Evolutionary conservation across 2,888 invertebrate genomes (phyloP).

Genomic region (Tuta absoluta): DNA sequence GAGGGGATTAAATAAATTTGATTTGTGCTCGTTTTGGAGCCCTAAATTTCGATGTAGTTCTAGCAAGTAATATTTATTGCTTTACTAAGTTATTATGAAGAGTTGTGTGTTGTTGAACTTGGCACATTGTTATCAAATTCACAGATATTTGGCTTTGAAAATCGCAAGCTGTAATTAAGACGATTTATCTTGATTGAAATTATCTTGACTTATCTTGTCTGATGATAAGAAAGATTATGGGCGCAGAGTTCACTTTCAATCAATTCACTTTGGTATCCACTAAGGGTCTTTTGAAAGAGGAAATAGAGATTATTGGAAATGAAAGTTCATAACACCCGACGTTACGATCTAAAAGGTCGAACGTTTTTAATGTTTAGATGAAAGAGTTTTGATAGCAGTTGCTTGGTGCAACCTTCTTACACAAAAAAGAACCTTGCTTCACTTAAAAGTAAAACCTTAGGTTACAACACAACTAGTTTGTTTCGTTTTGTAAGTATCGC

Average conservation of each 20-base stretch:
- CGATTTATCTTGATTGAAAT: not conserved
- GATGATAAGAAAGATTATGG: not conserved
- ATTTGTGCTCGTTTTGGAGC: slow-evolving; percentile 9
- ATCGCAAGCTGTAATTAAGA: not conserved
- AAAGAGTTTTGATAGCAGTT: too few species aligned
- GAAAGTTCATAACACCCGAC: not conserved
- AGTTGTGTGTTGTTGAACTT: slow-evolving; percentile 5
- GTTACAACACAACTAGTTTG: too few species aligned
- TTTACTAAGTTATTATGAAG: slow-evolving; percentile 16
- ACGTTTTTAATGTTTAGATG: too few species aligned
- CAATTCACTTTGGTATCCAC: slow-evolving; percentile 43
- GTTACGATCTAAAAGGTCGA: too few species aligned
- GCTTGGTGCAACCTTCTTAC: too few species aligned
- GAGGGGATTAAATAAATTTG: slow-evolving; percentile 1
- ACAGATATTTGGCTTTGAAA: not conserved
- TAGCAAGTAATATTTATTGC: not conserved
- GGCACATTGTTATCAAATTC: not conserved
- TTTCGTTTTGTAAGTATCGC: too few species aligned
- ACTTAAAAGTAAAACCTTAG: too few species aligned
- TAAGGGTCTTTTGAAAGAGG: slow-evolving; percentile 22
- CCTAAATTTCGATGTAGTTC: slow-evolving; percentile 8
- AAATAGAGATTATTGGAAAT: not conserved
- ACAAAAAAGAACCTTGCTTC: too few species aligned
- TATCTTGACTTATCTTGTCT: not conserved
- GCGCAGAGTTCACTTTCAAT: slow-evolving; percentile 39